These are phyloP conservation scores for Troides aeacus DNA, from an alignment of 2,888 invertebrate genomes.

Conservation along the genomic window DNA sequence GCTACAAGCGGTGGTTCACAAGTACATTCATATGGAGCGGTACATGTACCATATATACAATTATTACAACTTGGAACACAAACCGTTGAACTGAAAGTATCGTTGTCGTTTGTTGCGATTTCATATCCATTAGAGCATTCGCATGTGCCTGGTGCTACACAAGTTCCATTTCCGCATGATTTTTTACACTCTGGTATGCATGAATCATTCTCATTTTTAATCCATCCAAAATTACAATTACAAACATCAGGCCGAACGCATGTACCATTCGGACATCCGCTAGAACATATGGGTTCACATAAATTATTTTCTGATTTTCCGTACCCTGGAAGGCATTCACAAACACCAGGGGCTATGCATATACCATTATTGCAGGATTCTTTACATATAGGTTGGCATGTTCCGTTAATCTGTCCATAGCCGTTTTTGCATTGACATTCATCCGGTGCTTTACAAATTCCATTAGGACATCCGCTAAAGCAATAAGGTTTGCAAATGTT, in stretches of 20 bases:
- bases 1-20: slow-evolving; percentile 47
- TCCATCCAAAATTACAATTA: slow-evolving; percentile 37
- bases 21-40: slow-evolving; percentile 48
- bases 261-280: slow-evolving; percentile 40
- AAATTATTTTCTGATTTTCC: slow-evolving; percentile 37
- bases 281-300: slow-evolving; percentile 45
- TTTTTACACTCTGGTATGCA: slow-evolving; percentile 39
- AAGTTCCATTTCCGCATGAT: slow-evolving; percentile 50
- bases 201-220: slow-evolving; percentile 24
- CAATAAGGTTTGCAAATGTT: slow-evolving; percentile 44
- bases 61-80: slow-evolving; percentile 37
- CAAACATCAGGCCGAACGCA: slow-evolving; percentile 43
- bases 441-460: slow-evolving; percentile 48
- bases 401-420: slow-evolving; percentile 38
- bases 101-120: slow-evolving; percentile 11
- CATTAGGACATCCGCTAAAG: slow-evolving; percentile 41
- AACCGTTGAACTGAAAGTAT: slow-evolving; percentile 21
- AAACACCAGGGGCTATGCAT: slow-evolving; percentile 71
- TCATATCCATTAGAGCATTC: slow-evolving; percentile 43
- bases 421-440: slow-evolving; percentile 50
- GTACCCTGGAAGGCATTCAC: slow-evolving; percentile 67
- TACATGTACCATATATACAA: slow-evolving; percentile 36
- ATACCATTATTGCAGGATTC: slow-evolving; percentile 71
- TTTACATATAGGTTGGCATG: slow-evolving; percentile 55
- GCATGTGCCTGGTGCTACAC: slow-evolving; percentile 52